Evolutionary conservation across 2,113 vertebrate genomes (phyloP).

Genomic region (Pleuronectes platessa): DNA sequence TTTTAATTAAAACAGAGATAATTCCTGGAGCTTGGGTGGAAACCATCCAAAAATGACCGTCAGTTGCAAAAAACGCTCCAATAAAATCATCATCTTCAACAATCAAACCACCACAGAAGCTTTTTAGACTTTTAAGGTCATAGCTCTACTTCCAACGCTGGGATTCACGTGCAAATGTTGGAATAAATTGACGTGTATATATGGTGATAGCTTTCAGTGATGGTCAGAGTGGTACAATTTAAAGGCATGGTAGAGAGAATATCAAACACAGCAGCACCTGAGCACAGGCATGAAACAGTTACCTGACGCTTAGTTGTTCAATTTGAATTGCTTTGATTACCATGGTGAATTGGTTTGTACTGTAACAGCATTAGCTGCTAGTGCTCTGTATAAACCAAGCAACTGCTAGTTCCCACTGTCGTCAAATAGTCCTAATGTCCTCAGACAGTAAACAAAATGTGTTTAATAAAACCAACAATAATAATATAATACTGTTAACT

Average conservation of each 20-base stretch:
- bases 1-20: slow-evolving; percentile 67
- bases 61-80: neutral
- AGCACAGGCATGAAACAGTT: neutral
- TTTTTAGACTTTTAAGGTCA: neutral
- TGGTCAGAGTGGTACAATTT: neutral
- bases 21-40: slow-evolving; percentile 21
- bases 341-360: too few relatives aligned
- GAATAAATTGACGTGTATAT: neutral
- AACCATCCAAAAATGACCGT: slow-evolving; percentile 12
- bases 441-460: too few relatives aligned
- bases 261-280: neutral
- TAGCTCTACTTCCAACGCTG: neutral
- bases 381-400: too few relatives aligned
- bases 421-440: too few relatives aligned
- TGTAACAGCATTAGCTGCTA: too few relatives aligned
- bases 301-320: too few relatives aligned
- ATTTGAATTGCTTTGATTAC: too few relatives aligned
- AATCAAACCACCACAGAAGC: neutral
- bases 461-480: too few relatives aligned
- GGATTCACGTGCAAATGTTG: neutral
- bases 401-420: too few relatives aligned
- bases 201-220: too few relatives aligned
- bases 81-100: slow-evolving; percentile 35
- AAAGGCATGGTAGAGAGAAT: neutral
- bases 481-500: too few relatives aligned